A percentile compares a stretch with the other conserved stretches of the same genome.
Evolutionary conservation across 2,113 vertebrate genomes (phyloP).

Genomic region (Xenopus tropicalis): DNA sequence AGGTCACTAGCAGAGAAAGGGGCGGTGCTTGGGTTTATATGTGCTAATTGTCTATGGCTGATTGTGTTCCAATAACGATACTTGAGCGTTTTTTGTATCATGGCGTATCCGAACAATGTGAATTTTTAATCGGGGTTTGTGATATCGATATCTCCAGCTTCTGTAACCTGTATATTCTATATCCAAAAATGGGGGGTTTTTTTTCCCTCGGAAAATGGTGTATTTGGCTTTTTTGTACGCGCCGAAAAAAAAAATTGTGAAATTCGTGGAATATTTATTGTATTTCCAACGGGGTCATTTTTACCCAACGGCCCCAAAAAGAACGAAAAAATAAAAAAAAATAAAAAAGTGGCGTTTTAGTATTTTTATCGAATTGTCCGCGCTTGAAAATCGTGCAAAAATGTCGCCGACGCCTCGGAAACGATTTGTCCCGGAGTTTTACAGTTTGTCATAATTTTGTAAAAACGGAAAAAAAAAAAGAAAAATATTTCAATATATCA

Average conservation of each 20-base stretch:
- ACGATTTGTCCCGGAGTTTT: conserved; percentile 77
- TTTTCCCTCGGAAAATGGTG: conserved; percentile 59
- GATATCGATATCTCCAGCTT: conserved; percentile 65
- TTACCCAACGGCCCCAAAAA: conserved; percentile 66
- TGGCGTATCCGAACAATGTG: conserved; percentile 65
- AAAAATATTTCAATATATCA: conserved; percentile 78
- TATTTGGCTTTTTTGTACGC: conserved; percentile 74
- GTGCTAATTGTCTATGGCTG: conserved; percentile 59
- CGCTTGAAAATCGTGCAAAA: conserved; percentile 66
- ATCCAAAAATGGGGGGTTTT: conserved; percentile 49
- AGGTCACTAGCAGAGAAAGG: no score
- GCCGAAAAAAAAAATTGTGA: conserved; percentile 75
- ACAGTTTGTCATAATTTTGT: conserved; percentile 99
- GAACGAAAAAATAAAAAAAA: no score
- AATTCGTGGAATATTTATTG: conserved; percentile 62
- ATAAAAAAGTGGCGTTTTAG: conserved; percentile 65
- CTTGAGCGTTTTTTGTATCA: conserved; percentile 57
- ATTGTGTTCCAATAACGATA: conserved; percentile 52
- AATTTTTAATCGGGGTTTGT: conserved; percentile 77
- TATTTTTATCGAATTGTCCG: conserved; percentile 71
- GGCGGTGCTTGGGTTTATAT: conserved; percentile 41
- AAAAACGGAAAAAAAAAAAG: conserved; percentile 76
- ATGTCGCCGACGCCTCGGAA: conserved; percentile 74
- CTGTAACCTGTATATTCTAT: conserved; percentile 50
- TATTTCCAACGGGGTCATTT: conserved; percentile 64